These are phyloP conservation scores for Epinotia ramella DNA, from an alignment of 2,888 invertebrate species.

Conservation along the genomic window DNA sequence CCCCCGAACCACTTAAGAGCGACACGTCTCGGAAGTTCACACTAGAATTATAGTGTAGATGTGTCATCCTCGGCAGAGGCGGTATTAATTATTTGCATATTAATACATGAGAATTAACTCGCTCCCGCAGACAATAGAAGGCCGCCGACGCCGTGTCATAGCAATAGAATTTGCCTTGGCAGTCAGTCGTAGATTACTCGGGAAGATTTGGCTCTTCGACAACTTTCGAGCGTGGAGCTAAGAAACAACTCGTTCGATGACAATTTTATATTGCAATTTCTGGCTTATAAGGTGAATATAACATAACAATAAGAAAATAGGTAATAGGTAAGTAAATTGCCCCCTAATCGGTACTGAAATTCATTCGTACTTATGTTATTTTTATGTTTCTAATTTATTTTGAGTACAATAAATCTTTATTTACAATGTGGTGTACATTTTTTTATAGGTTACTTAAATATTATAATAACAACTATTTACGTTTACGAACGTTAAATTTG, in stretches of 20 bases:
- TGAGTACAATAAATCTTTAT: not conserved
- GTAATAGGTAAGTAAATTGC: not conserved
- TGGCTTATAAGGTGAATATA: conserved; percentile 24
- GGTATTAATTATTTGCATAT: conserved; percentile 45
- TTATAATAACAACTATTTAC: not conserved
- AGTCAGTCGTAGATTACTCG: conserved; percentile 68
- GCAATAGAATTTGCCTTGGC: conserved; percentile 80
- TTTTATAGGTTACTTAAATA: too few species aligned
- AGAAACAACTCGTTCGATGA: conserved; percentile 29
- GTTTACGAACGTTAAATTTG: not conserved
- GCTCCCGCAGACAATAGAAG: conserved; percentile 77
- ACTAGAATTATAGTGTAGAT: conserved; percentile 27
- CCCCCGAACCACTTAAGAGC: conserved; percentile 29
- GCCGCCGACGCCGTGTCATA: conserved; percentile 75
- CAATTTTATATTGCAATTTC: conserved; percentile 15
- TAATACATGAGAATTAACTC: conserved; percentile 61
- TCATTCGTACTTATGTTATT: not conserved
- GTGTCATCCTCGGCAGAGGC: conserved; percentile 22
- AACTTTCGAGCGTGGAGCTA: conserved; percentile 58
- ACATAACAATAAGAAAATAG: not conserved
- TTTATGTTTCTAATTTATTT: not conserved
- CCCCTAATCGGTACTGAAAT: not conserved
- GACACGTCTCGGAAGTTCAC: conserved; percentile 31
- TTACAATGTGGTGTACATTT: too few species aligned
- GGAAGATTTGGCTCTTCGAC: conserved; percentile 74